A percentile compares a stretch with the other conserved stretches of the same genome.
Conservation (phyloP, 1,140 invertebrate genomes). For the Ditylenchus dipsaci region DNA sequence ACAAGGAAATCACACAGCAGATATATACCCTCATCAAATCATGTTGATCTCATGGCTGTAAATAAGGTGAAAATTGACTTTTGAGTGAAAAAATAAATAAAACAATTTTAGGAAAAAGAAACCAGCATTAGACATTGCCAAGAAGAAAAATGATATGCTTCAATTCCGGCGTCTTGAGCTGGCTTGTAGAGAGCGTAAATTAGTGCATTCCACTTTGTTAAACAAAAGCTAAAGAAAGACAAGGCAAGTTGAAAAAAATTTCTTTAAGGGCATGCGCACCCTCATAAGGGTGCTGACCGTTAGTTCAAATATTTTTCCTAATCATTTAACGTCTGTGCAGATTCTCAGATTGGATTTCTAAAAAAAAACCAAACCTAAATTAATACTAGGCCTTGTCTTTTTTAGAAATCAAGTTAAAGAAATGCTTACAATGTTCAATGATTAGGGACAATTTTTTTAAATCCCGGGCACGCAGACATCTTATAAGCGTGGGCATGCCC, state of each 20-base stretch:
- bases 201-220: conserved; percentile 41
- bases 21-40: conserved; percentile 68
- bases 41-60: conserved; percentile 64
- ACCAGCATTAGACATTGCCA: conserved; percentile 51
- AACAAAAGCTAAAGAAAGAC: conserved; percentile 69
- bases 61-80: conserved; percentile 59
- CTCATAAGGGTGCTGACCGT: too few relatives aligned
- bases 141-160: conserved; percentile 46
- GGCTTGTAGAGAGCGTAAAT: conserved; percentile 39
- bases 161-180: conserved; percentile 40
- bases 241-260: conserved; percentile 57
- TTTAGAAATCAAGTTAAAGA: too few relatives aligned
- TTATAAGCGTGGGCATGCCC: too few relatives aligned
- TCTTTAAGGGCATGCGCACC: too few relatives aligned
- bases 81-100: conserved; percentile 9
- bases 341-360: too few relatives aligned
- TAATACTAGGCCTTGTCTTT: too few relatives aligned
- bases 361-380: too few relatives aligned
- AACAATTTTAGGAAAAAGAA: conserved; percentile 35
- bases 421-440: too few relatives aligned
- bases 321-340: too few relatives aligned
- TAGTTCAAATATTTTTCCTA: too few relatives aligned
- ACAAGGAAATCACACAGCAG: conserved; percentile 80
- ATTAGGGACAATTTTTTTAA: too few relatives aligned
- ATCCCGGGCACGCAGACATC: too few relatives aligned